These are phyloP conservation scores for Sinonovacula constricta DNA, from an alignment of 1,140 invertebrate species.

Conservation along the genomic window DNA sequence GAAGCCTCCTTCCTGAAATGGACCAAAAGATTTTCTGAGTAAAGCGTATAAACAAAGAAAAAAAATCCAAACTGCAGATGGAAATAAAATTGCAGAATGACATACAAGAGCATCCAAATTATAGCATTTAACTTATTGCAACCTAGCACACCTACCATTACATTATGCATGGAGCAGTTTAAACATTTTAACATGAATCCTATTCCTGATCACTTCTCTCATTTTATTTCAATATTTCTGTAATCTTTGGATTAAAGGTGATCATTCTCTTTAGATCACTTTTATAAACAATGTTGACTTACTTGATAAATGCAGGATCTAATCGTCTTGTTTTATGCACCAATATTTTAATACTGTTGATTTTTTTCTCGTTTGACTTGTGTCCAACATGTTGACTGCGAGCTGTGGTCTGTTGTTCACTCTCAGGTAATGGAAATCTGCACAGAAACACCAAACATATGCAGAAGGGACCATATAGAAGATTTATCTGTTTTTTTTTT, in stretches of 20 bases:
- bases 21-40: neutral
- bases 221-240: neutral
- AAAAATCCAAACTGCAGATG: neutral
- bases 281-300: constrained; percentile 30
- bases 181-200: neutral
- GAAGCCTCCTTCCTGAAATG: constrained; percentile 42
- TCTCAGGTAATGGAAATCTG: constrained; percentile 62
- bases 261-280: neutral
- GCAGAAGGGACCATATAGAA: too few relatives aligned
- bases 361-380: constrained; percentile 49
- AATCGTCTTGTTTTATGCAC: constrained; percentile 67
- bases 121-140: neutral
- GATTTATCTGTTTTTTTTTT: too few relatives aligned
- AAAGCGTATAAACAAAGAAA: neutral
- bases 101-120: neutral
- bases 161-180: neutral
- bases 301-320: constrained; percentile 74
- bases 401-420: constrained; percentile 42
- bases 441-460: constrained; percentile 14
- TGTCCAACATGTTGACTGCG: constrained; percentile 43
- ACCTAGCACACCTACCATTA: neutral
- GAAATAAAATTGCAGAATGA: neutral
- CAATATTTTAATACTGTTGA: constrained; percentile 66
- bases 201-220: neutral
- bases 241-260: neutral